Evolutionary conservation across 1,140 invertebrate species (phyloP).

Genomic region (Dendroctonus ponderosae): DNA sequence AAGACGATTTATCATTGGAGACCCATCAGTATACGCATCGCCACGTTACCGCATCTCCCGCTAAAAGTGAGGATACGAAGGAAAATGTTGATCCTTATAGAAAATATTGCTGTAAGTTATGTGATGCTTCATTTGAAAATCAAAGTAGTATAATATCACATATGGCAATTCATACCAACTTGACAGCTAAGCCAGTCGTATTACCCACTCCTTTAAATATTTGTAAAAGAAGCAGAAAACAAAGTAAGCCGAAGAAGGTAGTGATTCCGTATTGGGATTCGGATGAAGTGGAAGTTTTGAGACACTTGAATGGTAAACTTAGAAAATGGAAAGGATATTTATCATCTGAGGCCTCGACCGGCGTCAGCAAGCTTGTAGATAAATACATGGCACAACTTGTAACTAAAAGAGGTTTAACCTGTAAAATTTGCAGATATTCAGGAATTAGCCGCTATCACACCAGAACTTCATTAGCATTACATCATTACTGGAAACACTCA

Average conservation of each 20-base stretch:
- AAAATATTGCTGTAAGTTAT: constrained; percentile 52
- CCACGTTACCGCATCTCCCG: constrained; percentile 51
- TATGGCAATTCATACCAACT: constrained; percentile 52
- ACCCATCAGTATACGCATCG: constrained; percentile 52
- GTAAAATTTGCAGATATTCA: constrained; percentile 44
- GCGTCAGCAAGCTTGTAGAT: constrained; percentile 38
- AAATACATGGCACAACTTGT: constrained; percentile 48
- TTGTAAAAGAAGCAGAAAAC: constrained; percentile 52
- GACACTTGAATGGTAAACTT: constrained; percentile 42
- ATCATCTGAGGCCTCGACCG: constrained; percentile 20
- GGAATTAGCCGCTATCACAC: constrained; percentile 46
- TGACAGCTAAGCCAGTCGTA: constrained; percentile 40
- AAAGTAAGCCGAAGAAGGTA: constrained; percentile 54
- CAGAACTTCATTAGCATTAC: constrained; percentile 43
- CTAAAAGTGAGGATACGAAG: constrained; percentile 47
- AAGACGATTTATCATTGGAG: constrained; percentile 54
- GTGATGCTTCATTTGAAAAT: constrained; percentile 48
- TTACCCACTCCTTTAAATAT: constrained; percentile 19
- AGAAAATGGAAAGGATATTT: constrained; percentile 37
- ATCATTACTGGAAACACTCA: constrained; percentile 48
- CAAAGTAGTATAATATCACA: constrained; percentile 55
- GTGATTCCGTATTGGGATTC: constrained; percentile 45
- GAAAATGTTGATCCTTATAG: constrained; percentile 47
- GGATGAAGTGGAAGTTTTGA: constrained; percentile 43
- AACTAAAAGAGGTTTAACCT: constrained; percentile 42